Base-by-base conservation (phyloP, 2,888 invertebrate genomes). In the Drosophila vallismaia region DNA sequence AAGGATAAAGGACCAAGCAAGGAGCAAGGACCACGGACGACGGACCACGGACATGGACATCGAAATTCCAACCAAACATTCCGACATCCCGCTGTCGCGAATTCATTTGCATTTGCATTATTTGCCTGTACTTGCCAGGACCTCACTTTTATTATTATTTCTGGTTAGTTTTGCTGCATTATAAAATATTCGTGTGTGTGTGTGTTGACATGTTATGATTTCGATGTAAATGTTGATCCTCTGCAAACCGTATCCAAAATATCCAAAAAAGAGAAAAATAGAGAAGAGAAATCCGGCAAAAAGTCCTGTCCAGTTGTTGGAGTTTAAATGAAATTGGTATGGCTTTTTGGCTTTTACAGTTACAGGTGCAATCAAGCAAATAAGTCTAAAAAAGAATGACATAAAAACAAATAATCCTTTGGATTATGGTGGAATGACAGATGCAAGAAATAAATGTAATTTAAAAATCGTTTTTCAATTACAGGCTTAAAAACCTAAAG, bases 201-300 rank as follows among this genome's bases (percentile, higher is more conserved):
- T 12, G 40, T 77, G 82, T 81, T 80, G 85, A 81, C 81, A 85
- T 78, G 80, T 81, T 78, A 78, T 78, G 85, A 84, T 81, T 85
- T 82, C 64, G 79, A 85, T 24, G 40, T 24, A 45, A 33, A 45
- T 59, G 70, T 53, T 45, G 69, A 49, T 42, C 46, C 48, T 6
- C 8, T 42, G 57, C 57, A 66, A 66, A 49, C 54, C 66, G 66
- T 66, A 36, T 24, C 38, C 40, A 48, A 38, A 36, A 42, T 38
- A 14, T 5, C 48, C 48, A 42, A 42, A 60, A 60, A 49, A 31
- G 38, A n/a, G 14, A 9, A 7, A 31, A 31, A 1, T 2, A 29
- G 8, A 9, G 10, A 33, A 33, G 1, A 0, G n/a, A 33, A 42
- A 19, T 19, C 19, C 19, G 1, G 19, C 1, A 60, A 60, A 48